Conservation (phyloP, 2,888 invertebrate species). For the Lasioglossum figueresi region DNA sequence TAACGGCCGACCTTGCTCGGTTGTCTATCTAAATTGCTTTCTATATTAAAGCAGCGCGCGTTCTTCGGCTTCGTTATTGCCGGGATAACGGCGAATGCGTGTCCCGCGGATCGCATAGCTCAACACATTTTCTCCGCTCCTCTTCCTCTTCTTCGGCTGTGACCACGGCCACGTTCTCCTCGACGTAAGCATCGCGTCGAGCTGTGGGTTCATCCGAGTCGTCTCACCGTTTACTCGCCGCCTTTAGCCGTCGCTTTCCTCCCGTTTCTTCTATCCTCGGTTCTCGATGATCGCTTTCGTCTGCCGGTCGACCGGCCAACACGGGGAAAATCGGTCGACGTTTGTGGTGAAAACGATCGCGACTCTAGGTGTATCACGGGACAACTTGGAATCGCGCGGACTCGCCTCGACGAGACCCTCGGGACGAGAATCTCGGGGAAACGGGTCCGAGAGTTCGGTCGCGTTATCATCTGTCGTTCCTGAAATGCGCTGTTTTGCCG, state of each 20-base stretch:
- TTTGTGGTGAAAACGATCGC: not conserved
- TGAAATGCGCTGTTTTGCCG: slow-evolving; percentile 58
- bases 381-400: not conserved
- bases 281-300: not conserved
- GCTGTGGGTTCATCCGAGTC: not conserved
- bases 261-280: slow-evolving; percentile 15
- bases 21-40: slow-evolving; percentile 75
- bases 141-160: not conserved
- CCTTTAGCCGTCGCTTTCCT: slow-evolving; percentile 26
- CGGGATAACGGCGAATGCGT: slow-evolving; percentile 31
- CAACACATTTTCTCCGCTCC: not conserved
- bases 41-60: slow-evolving; percentile 76
- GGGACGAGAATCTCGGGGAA: not conserved
- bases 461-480: slow-evolving; percentile 24
- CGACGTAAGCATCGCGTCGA: not conserved
- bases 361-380: not conserved
- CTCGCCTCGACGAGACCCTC: not conserved
- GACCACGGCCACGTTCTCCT: not conserved
- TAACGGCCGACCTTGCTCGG: slow-evolving; percentile 60
- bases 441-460: not conserved
- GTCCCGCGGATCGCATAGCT: not conserved
- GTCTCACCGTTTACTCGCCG: slow-evolving; percentile 26
- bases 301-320: not conserved
- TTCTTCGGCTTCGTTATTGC: slow-evolving; percentile 73
- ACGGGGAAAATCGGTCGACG: not conserved